Percentiles rank a stretch among this genome's conserved stretches.
These are phyloP conservation scores for Coptodon rendalli DNA, from an alignment of 2,113 vertebrate genomes.

Conservation along the genomic window DNA sequence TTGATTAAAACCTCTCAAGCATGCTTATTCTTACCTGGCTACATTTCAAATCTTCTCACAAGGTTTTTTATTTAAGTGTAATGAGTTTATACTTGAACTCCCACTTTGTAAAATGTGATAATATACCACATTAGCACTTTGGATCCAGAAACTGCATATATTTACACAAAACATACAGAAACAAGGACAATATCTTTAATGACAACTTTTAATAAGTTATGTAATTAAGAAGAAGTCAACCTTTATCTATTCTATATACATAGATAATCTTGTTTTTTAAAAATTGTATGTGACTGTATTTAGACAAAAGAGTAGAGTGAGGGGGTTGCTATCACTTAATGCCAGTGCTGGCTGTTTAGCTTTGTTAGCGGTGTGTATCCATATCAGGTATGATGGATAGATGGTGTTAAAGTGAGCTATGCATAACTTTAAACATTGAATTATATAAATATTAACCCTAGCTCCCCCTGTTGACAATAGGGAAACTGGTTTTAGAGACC, in stretches of 20 bases:
- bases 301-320: background rate
- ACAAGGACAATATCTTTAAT: background rate
- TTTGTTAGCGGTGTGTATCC: background rate
- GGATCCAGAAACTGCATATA: background rate
- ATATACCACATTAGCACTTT: background rate
- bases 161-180: background rate
- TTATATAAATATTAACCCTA: background rate
- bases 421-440: background rate
- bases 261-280: background rate
- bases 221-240: background rate
- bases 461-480: background rate
- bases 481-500: background rate
- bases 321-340: background rate
- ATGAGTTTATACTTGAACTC: background rate
- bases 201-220: background rate
- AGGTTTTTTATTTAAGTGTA: background rate
- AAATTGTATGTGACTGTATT: background rate
- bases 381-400: background rate
- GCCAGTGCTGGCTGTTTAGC: background rate
- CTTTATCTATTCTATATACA: background rate
- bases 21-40: background rate
- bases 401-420: background rate
- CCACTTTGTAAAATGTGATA: background rate
- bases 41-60: background rate
- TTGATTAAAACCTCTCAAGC: background rate